These are phyloP conservation scores for Tokudaia tokunoshimensis DNA, from an alignment of 2,797 vertebrate genomes.

Conservation along the genomic window DNA sequence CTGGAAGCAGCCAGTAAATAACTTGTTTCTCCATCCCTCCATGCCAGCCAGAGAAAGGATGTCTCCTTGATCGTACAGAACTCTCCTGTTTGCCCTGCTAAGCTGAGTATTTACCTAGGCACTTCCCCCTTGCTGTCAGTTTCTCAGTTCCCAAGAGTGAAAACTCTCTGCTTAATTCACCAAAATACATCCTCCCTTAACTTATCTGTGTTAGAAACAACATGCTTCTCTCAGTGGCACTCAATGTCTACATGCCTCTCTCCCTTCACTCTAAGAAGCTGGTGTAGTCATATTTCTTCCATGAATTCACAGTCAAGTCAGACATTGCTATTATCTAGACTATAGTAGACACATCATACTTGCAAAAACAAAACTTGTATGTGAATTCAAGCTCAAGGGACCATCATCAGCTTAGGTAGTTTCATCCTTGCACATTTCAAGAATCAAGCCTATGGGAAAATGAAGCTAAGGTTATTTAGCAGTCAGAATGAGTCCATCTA, in stretches of 20 bases:
- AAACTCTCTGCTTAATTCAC: background rate
- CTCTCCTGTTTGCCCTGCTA: background rate
- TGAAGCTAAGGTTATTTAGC: slow-evolving; percentile 16
- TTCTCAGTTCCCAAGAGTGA: background rate
- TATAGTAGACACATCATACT: background rate
- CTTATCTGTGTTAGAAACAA: background rate
- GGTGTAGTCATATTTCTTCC: background rate
- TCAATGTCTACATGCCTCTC: background rate
- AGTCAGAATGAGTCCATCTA: slow-evolving; percentile 28
- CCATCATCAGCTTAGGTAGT: background rate
- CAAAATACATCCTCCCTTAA: background rate
- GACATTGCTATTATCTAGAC: background rate
- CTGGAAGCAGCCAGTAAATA: background rate
- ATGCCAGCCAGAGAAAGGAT: no score
- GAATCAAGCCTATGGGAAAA: slow-evolving; percentile 40
- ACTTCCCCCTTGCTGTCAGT: background rate
- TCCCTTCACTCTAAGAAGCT: background rate
- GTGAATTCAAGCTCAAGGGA: slow-evolving; percentile 3
- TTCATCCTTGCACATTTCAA: background rate
- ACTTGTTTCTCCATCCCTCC: background rate
- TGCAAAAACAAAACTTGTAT: background rate
- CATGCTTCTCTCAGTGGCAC: background rate
- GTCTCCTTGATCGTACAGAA: background rate
- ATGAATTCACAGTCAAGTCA: background rate
- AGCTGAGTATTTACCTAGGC: background rate